Conservation (phyloP, 1,140 invertebrate genomes). For the Pinna nobilis region DNA sequence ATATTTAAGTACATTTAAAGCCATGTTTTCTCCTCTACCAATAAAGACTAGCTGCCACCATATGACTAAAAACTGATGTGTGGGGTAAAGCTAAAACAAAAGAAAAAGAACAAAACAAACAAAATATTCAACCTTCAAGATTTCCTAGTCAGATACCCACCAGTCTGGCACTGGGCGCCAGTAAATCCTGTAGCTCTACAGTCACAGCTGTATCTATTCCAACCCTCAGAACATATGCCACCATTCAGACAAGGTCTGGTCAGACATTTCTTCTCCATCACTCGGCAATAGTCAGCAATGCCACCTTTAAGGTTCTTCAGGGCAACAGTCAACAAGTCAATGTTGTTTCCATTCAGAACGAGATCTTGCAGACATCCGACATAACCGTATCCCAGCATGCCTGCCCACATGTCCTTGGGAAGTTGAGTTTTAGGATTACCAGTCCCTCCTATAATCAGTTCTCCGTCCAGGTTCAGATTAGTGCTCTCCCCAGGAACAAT, state of each 20-base stretch:
- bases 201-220: constrained; percentile 97
- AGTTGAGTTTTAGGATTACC: constrained; percentile 73
- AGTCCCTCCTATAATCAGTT: constrained; percentile 88
- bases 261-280: constrained; percentile 88
- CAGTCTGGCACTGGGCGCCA: constrained; percentile 80
- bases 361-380: constrained; percentile 97
- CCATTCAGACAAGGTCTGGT: constrained; percentile 94
- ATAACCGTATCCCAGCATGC: constrained; percentile 90
- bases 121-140: neutral
- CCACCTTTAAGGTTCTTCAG: constrained; percentile 88
- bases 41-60: too few species aligned
- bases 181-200: constrained; percentile 92
- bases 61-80: too few species aligned
- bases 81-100: too few species aligned
- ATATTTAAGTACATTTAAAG: too few species aligned
- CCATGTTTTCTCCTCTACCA: too few species aligned
- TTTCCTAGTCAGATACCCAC: constrained; percentile 46
- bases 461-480: constrained; percentile 90
- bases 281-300: constrained; percentile 61
- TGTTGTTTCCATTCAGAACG: constrained; percentile 91
- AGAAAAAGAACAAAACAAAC: too few species aligned
- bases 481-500: constrained; percentile 80
- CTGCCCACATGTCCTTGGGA: constrained; percentile 93
- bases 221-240: constrained; percentile 92
- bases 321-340: constrained; percentile 93